Evolutionary conservation across 2,888 invertebrate species (phyloP), one percentile per base, ranked within the genome.

Genomic region (Dromius quadrimaculatus): DNA sequence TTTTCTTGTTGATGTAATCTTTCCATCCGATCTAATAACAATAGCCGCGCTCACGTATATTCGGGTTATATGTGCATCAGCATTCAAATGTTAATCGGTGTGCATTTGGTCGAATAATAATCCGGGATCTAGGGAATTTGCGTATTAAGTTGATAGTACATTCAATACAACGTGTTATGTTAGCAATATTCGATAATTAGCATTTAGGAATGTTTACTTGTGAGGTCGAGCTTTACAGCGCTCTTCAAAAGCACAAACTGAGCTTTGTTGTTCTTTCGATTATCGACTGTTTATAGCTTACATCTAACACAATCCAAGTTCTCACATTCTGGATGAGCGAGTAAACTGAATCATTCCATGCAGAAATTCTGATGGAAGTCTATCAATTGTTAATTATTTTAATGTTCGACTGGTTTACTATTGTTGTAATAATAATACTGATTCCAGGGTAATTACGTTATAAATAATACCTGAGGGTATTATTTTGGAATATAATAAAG

Each of bases 131-230:
- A n/a, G 17, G 17, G 36, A 36, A 63, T 63, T 43, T 57, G 34
- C 57, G 19, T 57, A 19, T 17, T 57, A 32, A 63, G 17, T 63
- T 32, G 22, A 45, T 41, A 13, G 63, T 41, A 45, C 61, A 61
- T 61, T 61, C 61, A 22, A 23, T 41, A 34, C 43, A 41, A 63
- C 17, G 63, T 63, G 63, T 45, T 41, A 63, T 63, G 63, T 63
- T 63, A 45, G 41, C 63, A 28, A 43, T 63, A 41, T 63, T 63
- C 41, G 28, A 17, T 36, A 28, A 63, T 63, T 63, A 43, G 63
- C 63, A 43, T 63, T 45, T 38, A 41, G 23, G 32, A 57, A 57
- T 59, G 36, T 59, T 59, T 11, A 36, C 36, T 59, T 17, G 50
- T 15, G 28, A n/a, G n/a, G n/a, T n/a, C 28, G 5, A 28, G 28